A percentile compares a stretch with the other conserved stretches of the same genome.
Conservation (phyloP, 1,140 invertebrate species). For the Drosophila azteca region DNA sequence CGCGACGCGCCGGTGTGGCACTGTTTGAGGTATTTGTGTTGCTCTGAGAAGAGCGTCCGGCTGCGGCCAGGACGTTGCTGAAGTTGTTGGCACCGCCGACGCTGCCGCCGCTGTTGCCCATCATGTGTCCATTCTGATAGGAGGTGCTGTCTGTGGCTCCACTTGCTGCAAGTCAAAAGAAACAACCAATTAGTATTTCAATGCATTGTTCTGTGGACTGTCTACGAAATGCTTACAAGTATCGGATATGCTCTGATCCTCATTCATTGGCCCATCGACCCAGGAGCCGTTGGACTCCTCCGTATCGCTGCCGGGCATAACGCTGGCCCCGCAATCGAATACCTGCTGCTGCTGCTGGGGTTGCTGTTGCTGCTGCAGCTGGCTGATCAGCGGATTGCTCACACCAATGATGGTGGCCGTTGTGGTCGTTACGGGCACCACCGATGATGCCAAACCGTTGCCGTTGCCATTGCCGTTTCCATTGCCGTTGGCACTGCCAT, state of each 20-base stretch:
- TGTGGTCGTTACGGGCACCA: conserved; percentile 11
- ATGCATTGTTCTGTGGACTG: not conserved
- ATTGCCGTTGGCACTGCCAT: conserved; percentile 22
- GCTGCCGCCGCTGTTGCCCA: conserved; percentile 70
- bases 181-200: conserved; percentile 3
- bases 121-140: conserved; percentile 76
- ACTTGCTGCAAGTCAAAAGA: conserved; percentile 62
- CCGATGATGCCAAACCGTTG: not conserved
- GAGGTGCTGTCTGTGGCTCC: conserved; percentile 79
- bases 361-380: conserved; percentile 18
- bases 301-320: conserved; percentile 55
- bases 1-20: conserved; percentile 85
- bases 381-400: conserved; percentile 26
- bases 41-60: conserved; percentile 30
- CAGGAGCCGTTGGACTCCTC: conserved; percentile 77
- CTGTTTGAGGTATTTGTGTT: conserved; percentile 80
- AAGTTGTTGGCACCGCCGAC: conserved; percentile 68
- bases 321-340: conserved; percentile 29
- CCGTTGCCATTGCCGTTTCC: conserved; percentile 15
- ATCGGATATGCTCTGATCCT: conserved; percentile 81
- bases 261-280: conserved; percentile 60
- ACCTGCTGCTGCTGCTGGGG: conserved; percentile 7
- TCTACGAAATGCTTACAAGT: conserved; percentile 70
- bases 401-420: conserved; percentile 26
- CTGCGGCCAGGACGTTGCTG: conserved; percentile 47